phyloP scores from a whole-genome alignment of 2,797 vertebrate genomes.

The Pseudotriccus pelzelni region DNA sequence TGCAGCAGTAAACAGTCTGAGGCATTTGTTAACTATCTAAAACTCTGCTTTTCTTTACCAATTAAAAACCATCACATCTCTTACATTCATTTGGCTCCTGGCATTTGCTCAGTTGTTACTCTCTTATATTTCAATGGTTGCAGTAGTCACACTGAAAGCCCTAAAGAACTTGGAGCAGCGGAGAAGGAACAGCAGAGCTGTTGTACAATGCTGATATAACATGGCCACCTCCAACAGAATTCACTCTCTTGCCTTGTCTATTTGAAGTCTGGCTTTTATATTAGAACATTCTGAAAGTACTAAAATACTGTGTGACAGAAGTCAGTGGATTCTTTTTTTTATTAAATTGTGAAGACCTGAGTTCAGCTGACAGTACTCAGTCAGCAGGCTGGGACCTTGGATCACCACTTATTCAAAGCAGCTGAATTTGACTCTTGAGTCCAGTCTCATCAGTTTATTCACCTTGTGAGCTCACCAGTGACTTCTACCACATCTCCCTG shows the following conservation, averaged over 20 bases:
- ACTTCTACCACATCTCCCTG: neutral
- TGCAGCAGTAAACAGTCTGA: neutral
- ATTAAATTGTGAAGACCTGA: neutral
- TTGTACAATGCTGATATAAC: neutral
- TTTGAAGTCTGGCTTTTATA: neutral
- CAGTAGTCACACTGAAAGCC: neutral
- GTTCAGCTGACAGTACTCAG: neutral
- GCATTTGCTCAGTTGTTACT: neutral
- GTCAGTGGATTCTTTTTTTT: neutral
- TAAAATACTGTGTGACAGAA: neutral
- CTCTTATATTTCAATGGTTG: neutral
- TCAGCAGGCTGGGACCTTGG: neutral
- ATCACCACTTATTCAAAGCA: neutral
- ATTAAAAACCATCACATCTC: neutral
- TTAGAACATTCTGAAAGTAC: neutral
- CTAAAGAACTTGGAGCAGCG: neutral
- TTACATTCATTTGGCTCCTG: neutral
- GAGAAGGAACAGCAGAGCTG: neutral
- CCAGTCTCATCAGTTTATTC: neutral
- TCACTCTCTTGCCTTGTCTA: neutral
- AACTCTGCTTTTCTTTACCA: neutral
- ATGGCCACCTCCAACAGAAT: neutral
- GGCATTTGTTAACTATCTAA: neutral
- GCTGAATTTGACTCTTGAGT: neutral
- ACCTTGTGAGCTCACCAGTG: neutral